phyloP scores from a whole-genome alignment of 2,888 invertebrate species.

The Drosophila barbarae region DNA sequence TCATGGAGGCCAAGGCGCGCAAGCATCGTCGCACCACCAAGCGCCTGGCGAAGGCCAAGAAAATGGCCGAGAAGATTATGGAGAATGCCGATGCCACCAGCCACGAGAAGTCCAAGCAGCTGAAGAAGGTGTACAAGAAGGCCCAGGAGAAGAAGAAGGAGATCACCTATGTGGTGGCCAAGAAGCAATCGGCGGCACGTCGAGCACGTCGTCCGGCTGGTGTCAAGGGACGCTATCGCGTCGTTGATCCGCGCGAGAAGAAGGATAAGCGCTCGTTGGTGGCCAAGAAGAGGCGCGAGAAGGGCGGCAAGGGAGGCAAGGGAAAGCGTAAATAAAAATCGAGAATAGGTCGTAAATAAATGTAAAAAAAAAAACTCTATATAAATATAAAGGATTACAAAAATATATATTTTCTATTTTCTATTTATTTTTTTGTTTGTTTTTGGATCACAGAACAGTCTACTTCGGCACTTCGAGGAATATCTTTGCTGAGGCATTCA shows the following conservation, averaged over 20 bases:
- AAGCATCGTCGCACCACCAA: constrained; percentile 95
- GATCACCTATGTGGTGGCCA: constrained; percentile 95
- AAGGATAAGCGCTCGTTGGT: constrained; percentile 88
- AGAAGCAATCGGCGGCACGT: constrained; percentile 90
- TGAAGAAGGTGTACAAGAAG: constrained; percentile 95
- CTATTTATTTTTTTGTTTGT: neutral
- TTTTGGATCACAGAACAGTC: neutral
- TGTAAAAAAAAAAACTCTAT: neutral
- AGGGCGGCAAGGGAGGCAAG: constrained; percentile 44
- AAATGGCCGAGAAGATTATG: constrained; percentile 95
- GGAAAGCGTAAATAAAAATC: constrained; percentile 36
- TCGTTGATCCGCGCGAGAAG: constrained; percentile 98
- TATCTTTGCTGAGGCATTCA: too few species aligned
- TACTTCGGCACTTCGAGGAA: neutral
- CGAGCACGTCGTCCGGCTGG: constrained; percentile 89
- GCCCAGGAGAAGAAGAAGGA: constrained; percentile 93
- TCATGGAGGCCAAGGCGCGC: constrained; percentile 97
- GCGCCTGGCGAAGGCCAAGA: constrained; percentile 95
- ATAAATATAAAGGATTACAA: neutral
- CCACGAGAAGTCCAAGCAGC: constrained; percentile 93
- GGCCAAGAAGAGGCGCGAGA: constrained; percentile 72
- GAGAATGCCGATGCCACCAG: constrained; percentile 95
- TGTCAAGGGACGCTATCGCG: constrained; percentile 93
- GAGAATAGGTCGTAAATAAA: constrained; percentile 1
- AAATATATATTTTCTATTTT: too few species aligned